Conservation (phyloP, 2,113 vertebrate genomes). For the Salvelinus alpinus region DNA sequence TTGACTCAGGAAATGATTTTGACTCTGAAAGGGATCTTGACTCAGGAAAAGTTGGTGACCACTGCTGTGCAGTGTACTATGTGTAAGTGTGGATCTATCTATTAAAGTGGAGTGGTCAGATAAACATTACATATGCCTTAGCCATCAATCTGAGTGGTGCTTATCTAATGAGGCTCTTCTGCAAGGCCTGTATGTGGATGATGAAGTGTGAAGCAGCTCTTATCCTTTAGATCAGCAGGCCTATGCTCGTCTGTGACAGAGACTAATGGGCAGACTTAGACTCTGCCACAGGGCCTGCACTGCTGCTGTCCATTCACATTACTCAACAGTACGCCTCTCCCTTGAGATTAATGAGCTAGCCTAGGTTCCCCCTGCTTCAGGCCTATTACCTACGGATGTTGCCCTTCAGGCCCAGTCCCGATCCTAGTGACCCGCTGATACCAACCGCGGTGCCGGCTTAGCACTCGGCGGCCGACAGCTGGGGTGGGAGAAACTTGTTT, state of each 20-base stretch:
- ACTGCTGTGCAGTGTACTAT: too few relatives aligned
- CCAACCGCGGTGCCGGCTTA: background rate
- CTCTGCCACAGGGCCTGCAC: slow-evolving; percentile 32
- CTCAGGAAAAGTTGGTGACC: too few relatives aligned
- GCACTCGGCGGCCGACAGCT: too few relatives aligned
- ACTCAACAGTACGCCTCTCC: slow-evolving; percentile 7
- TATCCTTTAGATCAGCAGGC: slow-evolving; percentile 36
- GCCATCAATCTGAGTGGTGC: slow-evolving; percentile 44
- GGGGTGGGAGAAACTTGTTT: too few relatives aligned
- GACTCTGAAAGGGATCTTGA: too few relatives aligned
- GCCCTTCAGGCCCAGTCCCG: background rate
- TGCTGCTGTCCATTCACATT: slow-evolving; percentile 37
- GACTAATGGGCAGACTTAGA: slow-evolving; percentile 48
- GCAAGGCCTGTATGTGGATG: slow-evolving; percentile 45
- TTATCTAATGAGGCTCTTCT: slow-evolving; percentile 59
- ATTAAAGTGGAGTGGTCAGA: slow-evolving; percentile 38
- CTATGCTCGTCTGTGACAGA: slow-evolving; percentile 47
- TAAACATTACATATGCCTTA: slow-evolving; percentile 42
- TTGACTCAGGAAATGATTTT: too few relatives aligned
- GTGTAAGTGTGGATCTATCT: background rate
- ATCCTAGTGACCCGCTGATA: background rate
- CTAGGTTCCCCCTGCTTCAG: too few relatives aligned
- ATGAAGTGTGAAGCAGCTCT: slow-evolving; percentile 50
- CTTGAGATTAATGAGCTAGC: too few relatives aligned
- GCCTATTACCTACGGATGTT: background rate